A percentile compares a stretch with the other conserved stretches of the same genome.
phyloP scores from a whole-genome alignment of 1,140 invertebrate species.

The Chelonus insularis region DNA sequence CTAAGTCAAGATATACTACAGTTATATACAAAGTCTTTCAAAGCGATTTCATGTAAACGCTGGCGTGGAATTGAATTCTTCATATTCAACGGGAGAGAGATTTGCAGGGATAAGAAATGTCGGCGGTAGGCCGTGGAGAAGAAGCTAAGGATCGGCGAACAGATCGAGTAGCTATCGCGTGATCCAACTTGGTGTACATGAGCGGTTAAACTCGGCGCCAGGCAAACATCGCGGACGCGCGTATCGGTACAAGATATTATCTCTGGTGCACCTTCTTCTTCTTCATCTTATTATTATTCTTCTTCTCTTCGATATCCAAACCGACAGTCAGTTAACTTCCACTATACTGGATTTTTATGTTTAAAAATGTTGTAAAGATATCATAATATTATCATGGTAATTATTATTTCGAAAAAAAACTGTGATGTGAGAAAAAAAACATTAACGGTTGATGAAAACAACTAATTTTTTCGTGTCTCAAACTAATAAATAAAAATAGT shows the following conservation, averaged over 20 bases:
- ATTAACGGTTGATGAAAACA: too few species aligned
- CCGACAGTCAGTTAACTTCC: background rate
- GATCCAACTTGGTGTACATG: conserved; percentile 26
- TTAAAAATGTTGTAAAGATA: too few species aligned
- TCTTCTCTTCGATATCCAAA: background rate
- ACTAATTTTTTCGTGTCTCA: too few species aligned
- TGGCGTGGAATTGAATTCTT: conserved; percentile 28
- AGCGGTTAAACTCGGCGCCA: conserved; percentile 25
- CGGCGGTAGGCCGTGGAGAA: conserved; percentile 32
- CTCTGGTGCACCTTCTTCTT: conserved; percentile 14
- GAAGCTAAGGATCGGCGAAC: conserved; percentile 17
- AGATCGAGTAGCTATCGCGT: conserved; percentile 28
- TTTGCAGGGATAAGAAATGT: conserved; percentile 22
- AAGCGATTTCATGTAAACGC: conserved; percentile 23
- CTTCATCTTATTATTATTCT: background rate
- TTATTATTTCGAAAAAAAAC: conserved; percentile 2
- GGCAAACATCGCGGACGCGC: conserved; percentile 12
- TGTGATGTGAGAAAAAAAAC: too few species aligned
- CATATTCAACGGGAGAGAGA: conserved; percentile 21
- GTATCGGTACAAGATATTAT: conserved; percentile 26
- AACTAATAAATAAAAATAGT: too few species aligned
- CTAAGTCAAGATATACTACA: background rate
- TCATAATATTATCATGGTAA: too few species aligned
- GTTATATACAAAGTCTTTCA: conserved; percentile 2
- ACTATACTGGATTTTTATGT: too few species aligned